phyloP scores from a whole-genome alignment of 2,113 vertebrate species.

The Macrotis lagotis region DNA sequence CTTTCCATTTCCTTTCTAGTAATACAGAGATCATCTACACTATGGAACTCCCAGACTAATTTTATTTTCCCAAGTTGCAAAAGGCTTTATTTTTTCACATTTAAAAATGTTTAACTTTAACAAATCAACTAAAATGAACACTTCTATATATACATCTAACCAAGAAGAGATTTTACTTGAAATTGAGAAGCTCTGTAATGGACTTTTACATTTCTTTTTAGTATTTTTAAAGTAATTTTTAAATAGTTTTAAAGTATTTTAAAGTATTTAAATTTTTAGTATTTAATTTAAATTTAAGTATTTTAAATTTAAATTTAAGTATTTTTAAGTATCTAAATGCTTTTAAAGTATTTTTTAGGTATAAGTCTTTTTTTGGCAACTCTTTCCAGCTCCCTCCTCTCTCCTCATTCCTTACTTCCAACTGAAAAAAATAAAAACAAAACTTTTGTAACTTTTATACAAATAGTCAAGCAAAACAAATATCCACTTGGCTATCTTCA shows the following conservation, averaged over 20 bases:
- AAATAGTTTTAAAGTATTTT: no score
- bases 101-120: background rate
- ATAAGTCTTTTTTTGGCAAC: no score
- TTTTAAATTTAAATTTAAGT: no score
- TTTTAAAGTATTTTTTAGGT: no score
- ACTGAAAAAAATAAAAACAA: background rate
- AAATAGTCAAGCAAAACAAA: background rate
- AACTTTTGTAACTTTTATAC: background rate
- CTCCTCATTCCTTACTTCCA: background rate
- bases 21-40: slow-evolving; percentile 40
- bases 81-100: background rate
- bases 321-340: no score
- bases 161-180: background rate
- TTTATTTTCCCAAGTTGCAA: background rate
- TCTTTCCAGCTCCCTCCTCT: background rate
- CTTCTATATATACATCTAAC: background rate
- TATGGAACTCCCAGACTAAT: background rate
- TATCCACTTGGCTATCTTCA: background rate
- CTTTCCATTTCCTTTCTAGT: slow-evolving; percentile 19
- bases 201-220: background rate
- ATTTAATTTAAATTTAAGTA: no score
- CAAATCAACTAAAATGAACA: background rate
- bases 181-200: background rate
- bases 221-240: no score
- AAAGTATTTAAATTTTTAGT: no score